These are phyloP conservation scores for Equus przewalskii DNA, from an alignment of 2,113 vertebrate species.

Conservation along the genomic window DNA sequence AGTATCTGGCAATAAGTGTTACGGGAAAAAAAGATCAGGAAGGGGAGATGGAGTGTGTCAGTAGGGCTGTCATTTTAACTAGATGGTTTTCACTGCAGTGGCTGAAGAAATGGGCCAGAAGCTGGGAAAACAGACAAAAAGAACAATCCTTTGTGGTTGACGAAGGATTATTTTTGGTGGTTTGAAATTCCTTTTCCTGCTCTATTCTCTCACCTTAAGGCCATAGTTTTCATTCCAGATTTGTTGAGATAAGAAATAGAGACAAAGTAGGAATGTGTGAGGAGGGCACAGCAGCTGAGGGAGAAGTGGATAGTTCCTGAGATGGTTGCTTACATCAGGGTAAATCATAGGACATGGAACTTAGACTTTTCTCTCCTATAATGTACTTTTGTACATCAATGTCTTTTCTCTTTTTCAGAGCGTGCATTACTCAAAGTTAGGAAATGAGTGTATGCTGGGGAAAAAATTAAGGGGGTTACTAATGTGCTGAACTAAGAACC, in stretches of 20 bases:
- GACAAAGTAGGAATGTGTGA: not conserved
- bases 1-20: not conserved
- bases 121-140: not conserved
- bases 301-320: not conserved
- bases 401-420: not conserved
- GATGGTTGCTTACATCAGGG: not conserved
- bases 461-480: not conserved
- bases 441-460: not conserved
- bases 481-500: not conserved
- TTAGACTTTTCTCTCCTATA: not conserved
- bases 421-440: not conserved
- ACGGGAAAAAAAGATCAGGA: not conserved
- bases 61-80: not conserved
- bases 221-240: not conserved
- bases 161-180: slow-evolving; percentile 31
- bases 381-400: not conserved
- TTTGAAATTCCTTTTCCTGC: not conserved
- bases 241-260: slow-evolving; percentile 22
- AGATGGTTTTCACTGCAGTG: not conserved
- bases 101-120: not conserved
- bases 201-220: not conserved
- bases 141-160: not conserved
- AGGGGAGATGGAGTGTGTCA: not conserved
- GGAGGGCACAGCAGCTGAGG: not conserved
- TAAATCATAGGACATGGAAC: not conserved